Evolutionary conservation across 2,888 invertebrate genomes (phyloP), one percentile per base, ranked within the genome.

Genomic region (Xanthorhoe designata): DNA sequence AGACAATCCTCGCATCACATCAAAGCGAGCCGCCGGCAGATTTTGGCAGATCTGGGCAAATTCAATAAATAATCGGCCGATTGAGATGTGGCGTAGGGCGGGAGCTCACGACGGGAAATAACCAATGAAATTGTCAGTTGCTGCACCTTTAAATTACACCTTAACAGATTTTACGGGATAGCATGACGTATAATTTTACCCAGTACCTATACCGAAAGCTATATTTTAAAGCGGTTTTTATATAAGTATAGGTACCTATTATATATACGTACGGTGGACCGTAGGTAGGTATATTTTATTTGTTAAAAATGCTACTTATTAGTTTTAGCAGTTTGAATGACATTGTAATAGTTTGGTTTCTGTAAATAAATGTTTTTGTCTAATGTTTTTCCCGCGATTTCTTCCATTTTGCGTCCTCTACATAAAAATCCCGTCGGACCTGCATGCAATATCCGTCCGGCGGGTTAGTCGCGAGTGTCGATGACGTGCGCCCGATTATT

Each of bases 51-150:
- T 83, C 81, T 80, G 78, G 75, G 77, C 78, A 78, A 78, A 84
- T 83, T 82, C 85, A 83, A 84, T 85, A 85, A 84, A 85, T 84
- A 84, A 72, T 81, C 79, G 80, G 66, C 73, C 71, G 73, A 66
- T 73, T 71, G 74, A 72, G 61, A 58, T 61, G 42, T 45, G 38
- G 38, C 38, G 38, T 3, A 42, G 38, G 32, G 38, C 38, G 13
- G 9, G 24, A 51, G 32, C 51, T 56, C n/a, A 51, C 17, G 9
- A 15, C 55, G 49, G 29, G 32, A 10, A 32, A 32, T 32, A 32
- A 32, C 7, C 32, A 8, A 10, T 29, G 9, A 53, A 9, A n/a
- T 1, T n/a, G 7, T 9, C n/a, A n/a, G n/a, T n/a, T n/a, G n/a
- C n/a, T 53, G n/a, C 53, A 24, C 29, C 13, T 24, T 13, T 0